Evolutionary conservation across 2,113 vertebrate genomes (phyloP), one percentile per base, ranked within the genome.

Genomic region (Meriones unguiculatus): DNA sequence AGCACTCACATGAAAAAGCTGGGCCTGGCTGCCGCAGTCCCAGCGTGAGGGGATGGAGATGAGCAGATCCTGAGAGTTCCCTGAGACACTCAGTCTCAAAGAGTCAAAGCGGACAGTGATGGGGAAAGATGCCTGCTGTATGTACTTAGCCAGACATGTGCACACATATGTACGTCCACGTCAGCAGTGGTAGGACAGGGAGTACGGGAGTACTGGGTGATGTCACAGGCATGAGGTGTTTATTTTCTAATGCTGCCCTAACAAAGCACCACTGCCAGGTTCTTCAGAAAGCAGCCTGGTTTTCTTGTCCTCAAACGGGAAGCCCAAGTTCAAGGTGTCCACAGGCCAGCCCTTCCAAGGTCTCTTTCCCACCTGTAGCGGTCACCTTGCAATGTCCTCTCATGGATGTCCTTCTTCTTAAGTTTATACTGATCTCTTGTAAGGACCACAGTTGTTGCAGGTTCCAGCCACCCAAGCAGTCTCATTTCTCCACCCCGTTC

Each of bases 201-300:
- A 7, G 14, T 12, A 72, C 1, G 41, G 70, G 25, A 50, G 54
- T 28, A 22, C 41, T 32, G 10, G 54, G 35, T 20, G 30, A 20
- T 14, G 41, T 72, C 18, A 14, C 22, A 7, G 18, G 9, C 46
- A 38, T 15, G 30, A 32, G n/a, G 9, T 0, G 0, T n/a, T 41
- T 0, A 0, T 14, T 67, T 38, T 4, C 32, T 13, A 11, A 5
- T 1, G 28, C 73, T 41, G 46, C 28, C 30, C 1, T 0, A 35
- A 18, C 2, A 0, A 17, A 38, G n/a, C 1, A 4, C 50, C 8
- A 22, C 3, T 15, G 57, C 9, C 1, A 57, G 7, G 14, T 35
- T 25, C 59, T 22, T 7, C 2, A 22, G 4, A 18, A 12, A 50
- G 46, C 30, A 50, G 2, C 0, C 1, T 7, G 2, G 2, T 14